These are phyloP conservation scores for Oreonectes daqikongensis DNA, from an alignment of 2,797 vertebrate genomes.

Conservation along the genomic window DNA sequence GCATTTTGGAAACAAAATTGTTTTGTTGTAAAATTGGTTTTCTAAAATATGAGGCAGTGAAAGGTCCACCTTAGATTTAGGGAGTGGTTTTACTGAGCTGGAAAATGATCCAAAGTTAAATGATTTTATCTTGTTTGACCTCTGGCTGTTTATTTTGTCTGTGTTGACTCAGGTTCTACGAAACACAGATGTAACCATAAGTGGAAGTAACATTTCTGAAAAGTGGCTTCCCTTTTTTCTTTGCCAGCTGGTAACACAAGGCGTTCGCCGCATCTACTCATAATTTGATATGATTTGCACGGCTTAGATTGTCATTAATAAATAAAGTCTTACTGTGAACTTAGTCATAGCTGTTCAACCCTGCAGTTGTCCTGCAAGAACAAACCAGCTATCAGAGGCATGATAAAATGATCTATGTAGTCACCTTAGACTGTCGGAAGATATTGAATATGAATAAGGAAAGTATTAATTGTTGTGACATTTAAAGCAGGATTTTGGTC, in stretches of 20 bases:
- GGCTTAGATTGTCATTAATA: neutral
- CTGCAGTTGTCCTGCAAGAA: neutral
- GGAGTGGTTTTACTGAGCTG: neutral
- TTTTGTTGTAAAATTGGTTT: neutral
- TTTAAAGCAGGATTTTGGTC: neutral
- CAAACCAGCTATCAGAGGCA: neutral
- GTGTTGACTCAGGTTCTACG: conserved; percentile 12
- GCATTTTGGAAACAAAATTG: neutral
- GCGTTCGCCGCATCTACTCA: neutral
- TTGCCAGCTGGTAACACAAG: neutral
- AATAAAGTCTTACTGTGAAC: neutral
- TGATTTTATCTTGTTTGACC: conserved; percentile 17
- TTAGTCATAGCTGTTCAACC: neutral
- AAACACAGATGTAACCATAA: conserved; percentile 8
- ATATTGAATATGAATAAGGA: neutral
- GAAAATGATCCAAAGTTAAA: neutral
- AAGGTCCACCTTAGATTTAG: neutral
- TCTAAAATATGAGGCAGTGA: neutral
- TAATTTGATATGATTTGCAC: neutral
- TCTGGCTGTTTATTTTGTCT: conserved; percentile 21
- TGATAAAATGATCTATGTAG: neutral
- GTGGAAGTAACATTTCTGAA: conserved; percentile 13
- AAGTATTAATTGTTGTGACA: neutral
- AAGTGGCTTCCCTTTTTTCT: conserved; percentile 11
- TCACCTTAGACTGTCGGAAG: neutral